Conservation (phyloP, 1,140 invertebrate genomes). For the Lepidurus arcticus region DNA sequence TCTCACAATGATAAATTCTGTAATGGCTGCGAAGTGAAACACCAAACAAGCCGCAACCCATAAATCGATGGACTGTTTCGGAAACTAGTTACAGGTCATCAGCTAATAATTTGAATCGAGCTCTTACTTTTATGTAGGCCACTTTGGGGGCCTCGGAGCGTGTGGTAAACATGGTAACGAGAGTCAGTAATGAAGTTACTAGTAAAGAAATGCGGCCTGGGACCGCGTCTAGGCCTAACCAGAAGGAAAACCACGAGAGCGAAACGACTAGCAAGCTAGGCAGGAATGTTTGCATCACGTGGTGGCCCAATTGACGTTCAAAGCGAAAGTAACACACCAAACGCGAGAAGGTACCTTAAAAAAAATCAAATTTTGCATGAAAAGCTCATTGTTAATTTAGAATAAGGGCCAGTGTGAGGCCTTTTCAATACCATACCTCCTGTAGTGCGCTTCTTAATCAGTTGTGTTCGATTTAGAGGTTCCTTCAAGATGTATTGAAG, state of each 20-base stretch:
- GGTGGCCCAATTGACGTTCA: not conserved
- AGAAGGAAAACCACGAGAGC: not conserved
- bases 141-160: not conserved
- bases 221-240: not conserved
- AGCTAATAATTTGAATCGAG: not conserved
- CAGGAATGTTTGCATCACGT: not conserved
- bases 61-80: not conserved
- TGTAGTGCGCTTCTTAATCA: slow-evolving; percentile 9
- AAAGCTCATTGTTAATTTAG: not conserved
- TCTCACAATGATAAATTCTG: not conserved
- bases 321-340: slow-evolving; percentile 8
- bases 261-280: not conserved
- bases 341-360: not conserved
- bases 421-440: not conserved
- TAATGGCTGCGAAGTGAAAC: slow-evolving; percentile 13
- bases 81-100: not conserved
- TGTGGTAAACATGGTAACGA: not conserved
- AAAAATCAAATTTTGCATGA: not conserved
- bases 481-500: slow-evolving; percentile 68
- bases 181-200: not conserved
- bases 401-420: too few relatives aligned
- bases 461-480: slow-evolving; percentile 43
- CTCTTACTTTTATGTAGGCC: not conserved
- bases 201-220: not conserved
- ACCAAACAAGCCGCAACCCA: not conserved